A percentile compares a stretch with the other conserved stretches of the same genome.
Evolutionary conservation across 2,797 vertebrate species (phyloP).

Genomic region (Rousettus madagascariensis): DNA sequence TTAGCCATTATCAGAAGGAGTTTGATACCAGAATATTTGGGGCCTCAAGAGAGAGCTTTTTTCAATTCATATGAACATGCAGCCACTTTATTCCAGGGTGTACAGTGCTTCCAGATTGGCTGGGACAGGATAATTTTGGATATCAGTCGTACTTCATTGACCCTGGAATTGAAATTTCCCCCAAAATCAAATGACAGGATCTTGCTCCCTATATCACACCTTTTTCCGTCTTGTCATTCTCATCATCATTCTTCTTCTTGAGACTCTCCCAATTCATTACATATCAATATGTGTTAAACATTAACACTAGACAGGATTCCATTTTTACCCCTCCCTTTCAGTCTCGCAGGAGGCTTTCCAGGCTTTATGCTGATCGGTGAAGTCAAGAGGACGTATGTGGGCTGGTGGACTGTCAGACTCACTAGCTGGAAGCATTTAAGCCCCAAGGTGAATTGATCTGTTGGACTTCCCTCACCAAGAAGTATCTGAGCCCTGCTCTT

Average conservation of each 20-base stretch:
- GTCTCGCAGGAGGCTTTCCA: neutral
- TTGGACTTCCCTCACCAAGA: neutral
- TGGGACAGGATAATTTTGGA: neutral
- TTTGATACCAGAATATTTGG: neutral
- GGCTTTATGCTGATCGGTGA: neutral
- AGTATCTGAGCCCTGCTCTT: neutral
- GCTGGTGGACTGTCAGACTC: neutral
- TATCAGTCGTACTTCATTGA: neutral
- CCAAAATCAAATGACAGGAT: neutral
- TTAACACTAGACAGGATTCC: neutral
- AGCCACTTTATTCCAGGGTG: neutral
- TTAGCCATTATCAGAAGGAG: neutral
- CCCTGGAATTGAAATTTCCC: neutral
- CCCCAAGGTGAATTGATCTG: neutral
- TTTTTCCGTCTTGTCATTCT: neutral
- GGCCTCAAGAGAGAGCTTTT: neutral
- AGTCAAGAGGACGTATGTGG: neutral
- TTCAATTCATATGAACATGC: neutral
- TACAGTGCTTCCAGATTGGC: neutral
- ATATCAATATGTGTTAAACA: neutral
- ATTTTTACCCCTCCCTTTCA: neutral
- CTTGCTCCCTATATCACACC: neutral
- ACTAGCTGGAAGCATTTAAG: neutral
- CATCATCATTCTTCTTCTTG: neutral
- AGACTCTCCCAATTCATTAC: neutral